Conservation (phyloP, 2,113 vertebrate genomes). For the Callithrix jacchus region DNA sequence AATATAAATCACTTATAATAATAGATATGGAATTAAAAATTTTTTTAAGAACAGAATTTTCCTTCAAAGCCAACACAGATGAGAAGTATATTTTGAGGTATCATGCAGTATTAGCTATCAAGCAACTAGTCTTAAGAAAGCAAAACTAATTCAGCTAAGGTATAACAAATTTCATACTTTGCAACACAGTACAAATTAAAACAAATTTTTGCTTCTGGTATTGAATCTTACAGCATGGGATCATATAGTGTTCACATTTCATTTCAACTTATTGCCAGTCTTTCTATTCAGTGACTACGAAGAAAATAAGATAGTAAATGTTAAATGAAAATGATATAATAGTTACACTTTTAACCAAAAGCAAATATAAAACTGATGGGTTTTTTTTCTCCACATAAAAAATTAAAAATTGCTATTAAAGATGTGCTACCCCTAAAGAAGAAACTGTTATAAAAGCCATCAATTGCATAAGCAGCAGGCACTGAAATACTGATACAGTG, state of each 20-base stretch:
- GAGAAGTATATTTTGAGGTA: slow-evolving; percentile 82
- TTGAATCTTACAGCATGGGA: slow-evolving; percentile 34
- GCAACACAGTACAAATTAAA: slow-evolving; percentile 80
- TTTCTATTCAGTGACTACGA: slow-evolving; percentile 70
- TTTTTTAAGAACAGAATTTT: slow-evolving; percentile 24
- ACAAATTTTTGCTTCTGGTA: slow-evolving; percentile 59
- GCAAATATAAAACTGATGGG: slow-evolving; percentile 75
- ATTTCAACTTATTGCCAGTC: slow-evolving; percentile 74
- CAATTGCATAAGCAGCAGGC: slow-evolving; percentile 80
- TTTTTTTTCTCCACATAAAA: slow-evolving; percentile 39
- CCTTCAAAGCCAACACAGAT: slow-evolving; percentile 67
- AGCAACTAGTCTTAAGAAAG: slow-evolving; percentile 72
- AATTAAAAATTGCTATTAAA: slow-evolving; percentile 70
- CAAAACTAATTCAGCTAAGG: slow-evolving; percentile 60
- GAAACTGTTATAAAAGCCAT: slow-evolving; percentile 71
- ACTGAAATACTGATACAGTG: slow-evolving; percentile 56
- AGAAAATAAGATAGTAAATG: slow-evolving; percentile 71
- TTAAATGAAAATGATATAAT: slow-evolving; percentile 75
- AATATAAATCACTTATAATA: slow-evolving; percentile 49
- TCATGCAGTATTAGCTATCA: slow-evolving; percentile 82
- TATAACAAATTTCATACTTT: slow-evolving; percentile 84
- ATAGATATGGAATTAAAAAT: not conserved
- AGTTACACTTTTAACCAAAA: slow-evolving; percentile 75
- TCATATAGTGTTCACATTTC: slow-evolving; percentile 58
- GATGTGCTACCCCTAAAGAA: slow-evolving; percentile 69